Evolutionary conservation across 2,888 invertebrate species (phyloP).

Genomic region (Luperina nickerlii): DNA sequence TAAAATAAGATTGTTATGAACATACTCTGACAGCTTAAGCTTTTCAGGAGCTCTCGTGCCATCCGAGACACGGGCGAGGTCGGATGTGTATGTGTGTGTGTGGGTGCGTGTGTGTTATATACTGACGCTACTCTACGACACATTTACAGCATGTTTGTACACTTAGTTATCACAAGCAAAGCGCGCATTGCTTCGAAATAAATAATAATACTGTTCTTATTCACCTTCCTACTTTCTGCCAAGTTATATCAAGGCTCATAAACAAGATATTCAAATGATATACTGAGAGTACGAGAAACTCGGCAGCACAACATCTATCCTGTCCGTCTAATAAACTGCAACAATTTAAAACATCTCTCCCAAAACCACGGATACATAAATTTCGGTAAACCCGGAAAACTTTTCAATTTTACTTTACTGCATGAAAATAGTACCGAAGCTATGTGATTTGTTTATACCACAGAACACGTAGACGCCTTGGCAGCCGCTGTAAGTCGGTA

Average conservation of each 20-base stretch:
- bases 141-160: neutral
- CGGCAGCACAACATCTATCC: neutral
- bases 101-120: neutral
- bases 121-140: neutral
- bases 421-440: slow-evolving; percentile 39
- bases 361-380: slow-evolving; percentile 31
- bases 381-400: slow-evolving; percentile 35
- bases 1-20: neutral
- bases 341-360: slow-evolving; percentile 39
- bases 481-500: too few species aligned
- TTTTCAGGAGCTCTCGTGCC: neutral
- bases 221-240: neutral
- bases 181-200: too few species aligned
- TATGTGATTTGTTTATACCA: slow-evolving; percentile 46
- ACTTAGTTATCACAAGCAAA: neutral
- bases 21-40: neutral
- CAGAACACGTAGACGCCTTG: neutral
- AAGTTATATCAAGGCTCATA: neutral
- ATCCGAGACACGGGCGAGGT: neutral
- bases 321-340: slow-evolving; percentile 21
- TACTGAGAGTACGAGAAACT: neutral
- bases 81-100: neutral
- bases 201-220: neutral
- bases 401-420: slow-evolving; percentile 48
- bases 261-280: neutral